phyloP scores from a whole-genome alignment of 2,888 invertebrate species.

The Litoditis marina region DNA sequence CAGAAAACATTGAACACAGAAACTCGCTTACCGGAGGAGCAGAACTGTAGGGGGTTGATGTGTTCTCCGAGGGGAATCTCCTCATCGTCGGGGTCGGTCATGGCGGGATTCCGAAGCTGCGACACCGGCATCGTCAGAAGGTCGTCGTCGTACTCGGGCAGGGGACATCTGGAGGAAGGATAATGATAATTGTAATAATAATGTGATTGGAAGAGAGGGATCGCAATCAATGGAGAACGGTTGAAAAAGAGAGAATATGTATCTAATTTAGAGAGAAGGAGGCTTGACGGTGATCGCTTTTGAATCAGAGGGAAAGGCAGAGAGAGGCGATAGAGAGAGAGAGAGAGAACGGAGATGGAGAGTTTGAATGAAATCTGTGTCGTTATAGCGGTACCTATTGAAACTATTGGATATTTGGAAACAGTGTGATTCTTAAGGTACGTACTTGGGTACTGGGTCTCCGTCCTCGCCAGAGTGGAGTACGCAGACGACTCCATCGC shows the following conservation, averaged over 20 bases:
- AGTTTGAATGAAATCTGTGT: not conserved
- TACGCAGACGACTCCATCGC: slow-evolving; percentile 60
- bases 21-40: slow-evolving; percentile 47
- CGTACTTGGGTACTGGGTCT: slow-evolving; percentile 53
- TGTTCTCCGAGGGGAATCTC: slow-evolving; percentile 60
- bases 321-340: not conserved
- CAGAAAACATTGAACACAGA: too few species aligned
- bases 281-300: too few species aligned
- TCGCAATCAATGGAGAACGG: not conserved
- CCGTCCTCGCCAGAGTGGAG: slow-evolving; percentile 60
- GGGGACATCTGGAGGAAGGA: slow-evolving; percentile 48
- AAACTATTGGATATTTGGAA: too few species aligned
- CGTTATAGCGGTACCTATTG: too few species aligned
- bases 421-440: too few species aligned
- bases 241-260: too few species aligned
- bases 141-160: slow-evolving; percentile 59
- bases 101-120: slow-evolving; percentile 59
- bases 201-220: slow-evolving; percentile 9
- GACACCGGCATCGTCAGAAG: slow-evolving; percentile 60
- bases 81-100: slow-evolving; percentile 60
- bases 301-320: not conserved
- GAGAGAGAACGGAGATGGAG: not conserved
- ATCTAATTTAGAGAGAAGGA: too few species aligned
- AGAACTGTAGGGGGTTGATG: slow-evolving; percentile 60
- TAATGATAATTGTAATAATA: slow-evolving; percentile 17